Evolutionary conservation across 2,888 invertebrate species (phyloP).

Genomic region (Drosophila trichaetosa): DNA sequence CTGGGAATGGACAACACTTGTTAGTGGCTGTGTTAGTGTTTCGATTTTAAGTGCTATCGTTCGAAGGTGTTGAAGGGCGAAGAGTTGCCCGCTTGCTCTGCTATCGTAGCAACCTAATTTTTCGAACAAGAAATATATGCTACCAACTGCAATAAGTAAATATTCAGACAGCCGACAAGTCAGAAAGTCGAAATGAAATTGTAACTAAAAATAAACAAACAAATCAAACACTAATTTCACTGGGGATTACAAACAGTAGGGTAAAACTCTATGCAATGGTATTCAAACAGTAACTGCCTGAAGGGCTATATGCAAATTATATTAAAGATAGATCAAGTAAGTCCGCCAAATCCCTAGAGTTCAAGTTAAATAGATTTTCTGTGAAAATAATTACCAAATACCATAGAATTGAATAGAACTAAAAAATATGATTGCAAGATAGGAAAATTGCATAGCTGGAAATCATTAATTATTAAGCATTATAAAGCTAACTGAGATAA

Average conservation of each 20-base stretch:
- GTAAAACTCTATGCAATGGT: background rate
- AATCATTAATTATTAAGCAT: background rate
- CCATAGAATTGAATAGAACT: background rate
- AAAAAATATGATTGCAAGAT: background rate
- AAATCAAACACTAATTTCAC: background rate
- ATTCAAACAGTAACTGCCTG: background rate
- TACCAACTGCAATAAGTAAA: conserved; percentile 4
- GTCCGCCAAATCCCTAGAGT: background rate
- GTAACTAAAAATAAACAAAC: background rate
- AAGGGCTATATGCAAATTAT: background rate
- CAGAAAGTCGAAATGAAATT: background rate
- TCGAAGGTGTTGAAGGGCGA: conserved; percentile 41
- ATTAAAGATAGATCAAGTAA: background rate
- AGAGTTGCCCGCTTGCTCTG: conserved; percentile 24
- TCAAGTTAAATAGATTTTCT: background rate
- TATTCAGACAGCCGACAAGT: background rate
- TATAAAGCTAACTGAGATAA: background rate
- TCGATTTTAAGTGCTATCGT: conserved; percentile 24
- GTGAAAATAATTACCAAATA: background rate
- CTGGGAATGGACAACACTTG: background rate
- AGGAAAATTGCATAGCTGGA: background rate
- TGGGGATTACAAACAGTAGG: background rate
- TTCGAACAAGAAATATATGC: background rate
- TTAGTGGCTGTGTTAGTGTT: conserved; percentile 10
- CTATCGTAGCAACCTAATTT: conserved; percentile 15